phyloP scores from a whole-genome alignment of 2,113 vertebrate genomes.

The Bombycilla garrulus region DNA sequence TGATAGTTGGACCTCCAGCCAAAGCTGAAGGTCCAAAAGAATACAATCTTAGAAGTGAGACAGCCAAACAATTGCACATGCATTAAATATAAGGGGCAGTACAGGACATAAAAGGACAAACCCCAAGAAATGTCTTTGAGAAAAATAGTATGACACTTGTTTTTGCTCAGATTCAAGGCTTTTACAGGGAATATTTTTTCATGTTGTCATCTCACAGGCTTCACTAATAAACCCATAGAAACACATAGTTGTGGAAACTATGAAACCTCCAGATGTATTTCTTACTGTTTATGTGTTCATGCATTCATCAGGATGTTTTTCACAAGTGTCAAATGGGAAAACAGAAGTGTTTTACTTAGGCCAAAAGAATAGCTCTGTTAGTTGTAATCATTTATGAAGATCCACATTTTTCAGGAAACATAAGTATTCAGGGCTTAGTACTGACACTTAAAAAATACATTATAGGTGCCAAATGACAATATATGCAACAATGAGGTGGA shows the following conservation, averaged over 20 bases:
- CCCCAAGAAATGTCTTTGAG: not conserved
- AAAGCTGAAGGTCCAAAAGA: not conserved
- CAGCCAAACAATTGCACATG: not conserved
- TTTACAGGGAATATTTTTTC: not conserved
- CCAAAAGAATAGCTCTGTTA: not conserved
- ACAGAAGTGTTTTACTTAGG: not conserved
- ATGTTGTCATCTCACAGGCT: not conserved
- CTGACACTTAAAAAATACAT: not conserved
- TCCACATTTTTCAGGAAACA: not conserved
- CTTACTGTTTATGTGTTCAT: not conserved
- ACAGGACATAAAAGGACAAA: not conserved
- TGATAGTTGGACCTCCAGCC: too few species aligned
- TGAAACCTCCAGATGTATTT: slow-evolving; percentile 43
- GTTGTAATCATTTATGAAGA: not conserved
- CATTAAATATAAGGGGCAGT: not conserved
- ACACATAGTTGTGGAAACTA: not conserved
- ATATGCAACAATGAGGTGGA: not conserved
- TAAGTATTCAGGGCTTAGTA: not conserved
- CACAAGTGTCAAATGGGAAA: not conserved
- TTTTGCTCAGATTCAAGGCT: not conserved
- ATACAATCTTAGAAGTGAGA: not conserved
- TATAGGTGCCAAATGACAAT: not conserved
- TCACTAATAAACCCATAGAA: not conserved
- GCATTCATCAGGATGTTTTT: not conserved
- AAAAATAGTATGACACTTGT: not conserved